phyloP scores from a whole-genome alignment of 2,888 invertebrate species.

The Oscheius sp. region DNA sequence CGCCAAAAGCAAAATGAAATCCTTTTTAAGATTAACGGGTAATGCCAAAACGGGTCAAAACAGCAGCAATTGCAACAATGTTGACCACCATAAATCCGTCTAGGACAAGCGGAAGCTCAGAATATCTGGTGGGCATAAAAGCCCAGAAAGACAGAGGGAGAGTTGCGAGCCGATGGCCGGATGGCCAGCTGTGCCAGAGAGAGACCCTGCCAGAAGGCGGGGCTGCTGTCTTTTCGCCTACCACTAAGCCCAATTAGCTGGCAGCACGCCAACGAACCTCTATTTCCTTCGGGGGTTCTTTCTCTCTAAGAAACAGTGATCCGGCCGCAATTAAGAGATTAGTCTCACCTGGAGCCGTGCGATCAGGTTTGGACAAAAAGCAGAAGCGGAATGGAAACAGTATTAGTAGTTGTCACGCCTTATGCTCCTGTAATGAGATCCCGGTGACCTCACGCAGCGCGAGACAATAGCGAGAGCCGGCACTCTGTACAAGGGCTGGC shows the following conservation, averaged over 20 bases:
- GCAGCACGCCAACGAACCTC: slow-evolving; percentile 6
- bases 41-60: no score
- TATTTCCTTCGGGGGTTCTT: neutral
- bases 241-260: slow-evolving; percentile 34
- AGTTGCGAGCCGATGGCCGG: slow-evolving; percentile 36
- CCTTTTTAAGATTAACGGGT: no score
- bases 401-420: slow-evolving; percentile 13
- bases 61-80: neutral
- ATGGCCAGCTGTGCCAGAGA: slow-evolving; percentile 33
- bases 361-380: no score
- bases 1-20: no score
- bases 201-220: slow-evolving; percentile 30
- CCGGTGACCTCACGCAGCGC: slow-evolving; percentile 15
- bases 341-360: neutral
- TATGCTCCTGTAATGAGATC: slow-evolving; percentile 27
- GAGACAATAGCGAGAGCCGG: slow-evolving; percentile 3
- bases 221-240: slow-evolving; percentile 35
- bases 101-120: slow-evolving; percentile 22
- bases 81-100: slow-evolving; percentile 25
- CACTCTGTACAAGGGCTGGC: neutral
- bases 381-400: neutral
- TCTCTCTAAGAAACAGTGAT: slow-evolving; percentile 1
- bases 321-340: slow-evolving; percentile 16
- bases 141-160: slow-evolving; percentile 6
- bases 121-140: slow-evolving; percentile 20